Evolutionary conservation across 1,140 invertebrate genomes (phyloP).

Genomic region (Bombus consobrinus): DNA sequence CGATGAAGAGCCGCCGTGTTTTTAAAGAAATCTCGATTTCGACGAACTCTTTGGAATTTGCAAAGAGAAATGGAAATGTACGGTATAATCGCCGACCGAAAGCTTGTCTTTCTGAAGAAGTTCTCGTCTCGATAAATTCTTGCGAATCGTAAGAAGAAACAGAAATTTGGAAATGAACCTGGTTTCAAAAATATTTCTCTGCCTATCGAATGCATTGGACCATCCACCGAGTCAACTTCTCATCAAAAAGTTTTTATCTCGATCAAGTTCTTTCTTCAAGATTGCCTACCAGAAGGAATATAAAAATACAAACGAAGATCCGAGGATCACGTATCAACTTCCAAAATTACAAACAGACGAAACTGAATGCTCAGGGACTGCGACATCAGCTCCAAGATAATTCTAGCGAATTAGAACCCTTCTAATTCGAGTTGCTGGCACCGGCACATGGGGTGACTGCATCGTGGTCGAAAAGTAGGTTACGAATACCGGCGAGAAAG

Average conservation of each 20-base stretch:
- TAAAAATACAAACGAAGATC: not conserved
- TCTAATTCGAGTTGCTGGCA: slow-evolving; percentile 66
- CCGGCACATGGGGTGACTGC: slow-evolving; percentile 44
- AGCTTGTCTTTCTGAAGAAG: too few relatives aligned
- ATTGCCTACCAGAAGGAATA: not conserved
- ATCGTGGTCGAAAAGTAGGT: slow-evolving; percentile 61
- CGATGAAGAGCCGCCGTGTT: not conserved
- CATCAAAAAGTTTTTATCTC: not conserved
- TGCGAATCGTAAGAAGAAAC: too few relatives aligned
- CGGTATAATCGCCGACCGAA: too few relatives aligned
- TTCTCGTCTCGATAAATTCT: too few relatives aligned
- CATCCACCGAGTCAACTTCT: not conserved
- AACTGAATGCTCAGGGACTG: not conserved
- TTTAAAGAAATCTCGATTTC: not conserved
- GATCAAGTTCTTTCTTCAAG: too few relatives aligned
- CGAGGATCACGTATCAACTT: not conserved
- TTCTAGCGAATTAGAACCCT: slow-evolving; percentile 48
- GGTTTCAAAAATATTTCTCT: not conserved
- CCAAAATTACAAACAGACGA: not conserved
- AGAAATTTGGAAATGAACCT: not conserved
- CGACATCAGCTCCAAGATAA: not conserved
- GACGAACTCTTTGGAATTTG: not conserved
- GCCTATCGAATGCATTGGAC: too few relatives aligned
- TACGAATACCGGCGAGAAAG: slow-evolving; percentile 67
- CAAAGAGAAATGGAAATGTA: not conserved